Evolutionary conservation across 2,888 invertebrate genomes (phyloP).

Genomic region (Mayetiola destructor): DNA sequence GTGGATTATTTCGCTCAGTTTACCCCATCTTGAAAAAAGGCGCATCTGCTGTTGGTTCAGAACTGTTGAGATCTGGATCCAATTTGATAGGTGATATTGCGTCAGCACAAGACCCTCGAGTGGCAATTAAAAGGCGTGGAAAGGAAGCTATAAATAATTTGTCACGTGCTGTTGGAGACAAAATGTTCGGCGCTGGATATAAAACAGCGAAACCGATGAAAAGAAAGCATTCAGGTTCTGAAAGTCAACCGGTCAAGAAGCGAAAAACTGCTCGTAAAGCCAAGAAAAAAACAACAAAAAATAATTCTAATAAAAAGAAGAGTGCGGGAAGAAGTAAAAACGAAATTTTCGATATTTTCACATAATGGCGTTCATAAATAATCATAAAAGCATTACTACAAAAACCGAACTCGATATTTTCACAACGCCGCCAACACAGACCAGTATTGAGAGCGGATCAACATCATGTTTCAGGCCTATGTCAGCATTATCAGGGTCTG

Average conservation of each 20-base stretch:
- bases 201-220: neutral
- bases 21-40: neutral
- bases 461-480: neutral
- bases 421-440: conserved; percentile 8
- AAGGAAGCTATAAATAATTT: neutral
- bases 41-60: neutral
- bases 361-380: conserved; percentile 12
- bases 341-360: neutral
- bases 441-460: neutral
- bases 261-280: neutral
- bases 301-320: neutral
- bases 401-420: conserved; percentile 13
- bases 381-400: neutral
- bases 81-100: neutral
- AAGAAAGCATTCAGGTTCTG: neutral
- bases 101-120: neutral
- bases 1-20: conserved; percentile 1
- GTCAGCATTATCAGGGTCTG: neutral
- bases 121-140: neutral
- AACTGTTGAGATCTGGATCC: neutral
- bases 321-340: neutral
- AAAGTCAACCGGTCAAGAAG: neutral
- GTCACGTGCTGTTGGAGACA: neutral
- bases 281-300: neutral
- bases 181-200: conserved; percentile 10